phyloP scores from a whole-genome alignment of 1,140 invertebrate species.

The Neoseiulus cucumeris region DNA sequence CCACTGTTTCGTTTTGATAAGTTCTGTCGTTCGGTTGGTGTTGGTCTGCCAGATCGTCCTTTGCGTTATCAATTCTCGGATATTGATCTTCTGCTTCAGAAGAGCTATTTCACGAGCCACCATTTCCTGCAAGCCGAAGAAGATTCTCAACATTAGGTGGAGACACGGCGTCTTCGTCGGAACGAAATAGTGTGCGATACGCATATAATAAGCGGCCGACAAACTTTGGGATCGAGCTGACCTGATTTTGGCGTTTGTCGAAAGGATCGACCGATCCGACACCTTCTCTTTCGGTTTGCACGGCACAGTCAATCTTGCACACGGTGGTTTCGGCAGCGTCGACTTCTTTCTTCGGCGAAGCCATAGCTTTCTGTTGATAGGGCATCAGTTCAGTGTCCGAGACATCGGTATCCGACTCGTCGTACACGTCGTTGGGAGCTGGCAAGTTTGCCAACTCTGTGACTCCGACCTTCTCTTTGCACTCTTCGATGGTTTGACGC shows the following conservation, averaged over 20 bases:
- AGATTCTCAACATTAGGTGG: too few species aligned
- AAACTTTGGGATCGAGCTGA: too few species aligned
- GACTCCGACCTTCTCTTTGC: constrained; percentile 3
- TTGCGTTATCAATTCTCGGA: not conserved
- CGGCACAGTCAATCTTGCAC: too few species aligned
- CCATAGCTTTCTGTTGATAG: not conserved
- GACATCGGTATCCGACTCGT: constrained; percentile 2
- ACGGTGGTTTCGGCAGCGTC: too few species aligned
- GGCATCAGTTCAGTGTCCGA: constrained; percentile 6
- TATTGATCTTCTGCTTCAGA: not conserved
- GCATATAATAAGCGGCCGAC: too few species aligned
- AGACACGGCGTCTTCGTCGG: too few species aligned
- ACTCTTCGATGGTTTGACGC: constrained; percentile 2
- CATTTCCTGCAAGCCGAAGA: not conserved
- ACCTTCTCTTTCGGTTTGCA: too few species aligned
- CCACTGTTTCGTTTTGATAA: constrained; percentile 7
- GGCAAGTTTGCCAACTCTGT: not conserved
- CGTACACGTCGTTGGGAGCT: not conserved
- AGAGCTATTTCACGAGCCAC: not conserved
- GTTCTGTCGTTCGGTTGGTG: not conserved
- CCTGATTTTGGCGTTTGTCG: too few species aligned
- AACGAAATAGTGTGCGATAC: too few species aligned
- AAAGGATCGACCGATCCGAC: too few species aligned
- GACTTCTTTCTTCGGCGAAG: too few species aligned
- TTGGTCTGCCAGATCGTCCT: not conserved